These are phyloP conservation scores for Drosophila carrolli DNA, from an alignment of 1,140 invertebrate species.

Conservation along the genomic window DNA sequence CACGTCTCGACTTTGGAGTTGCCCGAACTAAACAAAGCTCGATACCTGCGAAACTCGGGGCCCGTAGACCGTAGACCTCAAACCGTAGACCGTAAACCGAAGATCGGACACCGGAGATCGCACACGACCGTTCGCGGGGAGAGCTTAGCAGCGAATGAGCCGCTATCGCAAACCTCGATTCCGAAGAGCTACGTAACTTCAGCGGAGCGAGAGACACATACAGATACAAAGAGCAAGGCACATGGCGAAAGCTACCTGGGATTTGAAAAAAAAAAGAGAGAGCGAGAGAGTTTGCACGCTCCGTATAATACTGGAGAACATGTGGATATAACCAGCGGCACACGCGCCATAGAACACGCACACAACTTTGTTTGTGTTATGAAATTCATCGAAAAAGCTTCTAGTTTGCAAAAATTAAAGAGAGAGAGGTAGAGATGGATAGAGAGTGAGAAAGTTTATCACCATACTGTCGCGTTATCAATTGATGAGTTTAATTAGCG, in stretches of 20 bases:
- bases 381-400: conserved; percentile 43
- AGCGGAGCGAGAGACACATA: conserved; percentile 11
- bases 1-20: conserved; percentile 43
- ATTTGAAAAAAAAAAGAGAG: background rate
- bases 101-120: conserved; percentile 25
- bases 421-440: background rate
- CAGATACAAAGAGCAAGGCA: conserved; percentile 2
- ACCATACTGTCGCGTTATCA: conserved; percentile 54
- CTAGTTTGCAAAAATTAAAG: conserved; percentile 7
- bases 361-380: conserved; percentile 40
- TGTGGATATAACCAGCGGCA: conserved; percentile 36
- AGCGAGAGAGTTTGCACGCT: conserved; percentile 5
- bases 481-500: conserved; percentile 23
- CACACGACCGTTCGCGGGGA: conserved; percentile 68
- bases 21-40: conserved; percentile 34
- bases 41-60: conserved; percentile 36
- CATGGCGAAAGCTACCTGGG: conserved; percentile 25
- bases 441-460: conserved; percentile 37
- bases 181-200: conserved; percentile 32
- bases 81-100: conserved; percentile 16
- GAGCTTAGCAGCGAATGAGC: conserved; percentile 65
- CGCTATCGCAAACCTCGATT: conserved; percentile 32
- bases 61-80: conserved; percentile 8
- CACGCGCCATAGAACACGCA: conserved; percentile 35
- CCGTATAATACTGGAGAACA: conserved; percentile 30